Conservation (phyloP, 1,140 invertebrate species). For the Micrasema longulum region DNA sequence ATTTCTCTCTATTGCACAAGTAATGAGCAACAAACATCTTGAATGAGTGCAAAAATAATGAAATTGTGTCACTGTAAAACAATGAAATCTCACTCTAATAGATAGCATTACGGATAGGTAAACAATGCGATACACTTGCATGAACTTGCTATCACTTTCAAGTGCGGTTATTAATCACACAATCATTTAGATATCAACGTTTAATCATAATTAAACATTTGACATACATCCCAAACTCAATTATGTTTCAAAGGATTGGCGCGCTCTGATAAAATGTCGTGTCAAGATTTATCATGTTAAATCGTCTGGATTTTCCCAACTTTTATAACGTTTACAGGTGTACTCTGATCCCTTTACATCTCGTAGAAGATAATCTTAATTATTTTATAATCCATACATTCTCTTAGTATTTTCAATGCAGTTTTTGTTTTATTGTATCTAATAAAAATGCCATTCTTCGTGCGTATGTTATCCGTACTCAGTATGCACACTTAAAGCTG, state of each 20-base stretch:
- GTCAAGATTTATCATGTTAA: no score
- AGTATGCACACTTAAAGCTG: no score
- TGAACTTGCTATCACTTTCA: background rate
- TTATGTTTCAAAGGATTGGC: background rate
- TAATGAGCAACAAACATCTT: constrained; percentile 1
- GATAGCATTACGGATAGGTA: constrained; percentile 3
- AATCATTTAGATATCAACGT: background rate
- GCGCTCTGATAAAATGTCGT: no score
- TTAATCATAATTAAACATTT: constrained; percentile 24
- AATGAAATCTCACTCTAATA: constrained; percentile 7
- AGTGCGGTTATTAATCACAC: constrained; percentile 12
- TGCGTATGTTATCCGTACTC: no score
- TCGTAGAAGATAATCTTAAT: no score
- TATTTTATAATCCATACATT: no score
- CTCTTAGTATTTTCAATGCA: no score
- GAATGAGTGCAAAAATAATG: background rate
- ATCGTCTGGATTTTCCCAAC: no score
- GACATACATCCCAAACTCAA: constrained; percentile 10
- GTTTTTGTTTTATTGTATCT: no score
- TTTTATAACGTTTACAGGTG: no score
- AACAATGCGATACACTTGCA: constrained; percentile 11
- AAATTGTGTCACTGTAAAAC: background rate
- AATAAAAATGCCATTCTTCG: no score
- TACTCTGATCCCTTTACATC: no score
- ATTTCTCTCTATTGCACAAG: background rate